Conservation (phyloP, 2,888 invertebrate genomes). For the Boloria euphrosyne region DNA sequence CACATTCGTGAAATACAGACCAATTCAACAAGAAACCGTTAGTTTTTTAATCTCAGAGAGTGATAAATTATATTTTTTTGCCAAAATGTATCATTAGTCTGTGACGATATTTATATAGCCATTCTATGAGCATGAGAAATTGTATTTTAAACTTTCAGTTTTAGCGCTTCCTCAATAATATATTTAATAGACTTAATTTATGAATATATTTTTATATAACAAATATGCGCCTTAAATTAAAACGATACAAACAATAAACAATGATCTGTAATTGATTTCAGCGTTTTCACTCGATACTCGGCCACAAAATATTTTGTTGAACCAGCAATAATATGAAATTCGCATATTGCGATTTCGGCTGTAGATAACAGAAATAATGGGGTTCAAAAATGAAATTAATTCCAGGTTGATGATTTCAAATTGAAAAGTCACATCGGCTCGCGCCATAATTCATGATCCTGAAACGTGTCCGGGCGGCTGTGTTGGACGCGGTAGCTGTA, state of each 20-base stretch:
- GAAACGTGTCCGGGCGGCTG: slow-evolving; percentile 81
- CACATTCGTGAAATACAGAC: slow-evolving; percentile 77
- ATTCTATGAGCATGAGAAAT: slow-evolving; percentile 26
- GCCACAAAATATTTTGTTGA: slow-evolving; percentile 75
- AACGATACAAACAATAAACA: slow-evolving; percentile 7
- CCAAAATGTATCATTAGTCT: slow-evolving; percentile 31
- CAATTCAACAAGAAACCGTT: slow-evolving; percentile 54
- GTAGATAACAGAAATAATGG: slow-evolving; percentile 82
- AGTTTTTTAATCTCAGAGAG: slow-evolving; percentile 40
- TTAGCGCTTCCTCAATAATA: slow-evolving; percentile 1
- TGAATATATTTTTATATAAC: not conserved
- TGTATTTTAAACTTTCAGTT: slow-evolving; percentile 23
- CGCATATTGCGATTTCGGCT: slow-evolving; percentile 79
- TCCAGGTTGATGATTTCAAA: slow-evolving; percentile 83
- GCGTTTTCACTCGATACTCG: slow-evolving; percentile 41
- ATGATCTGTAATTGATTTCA: slow-evolving; percentile 33
- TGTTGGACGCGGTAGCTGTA: slow-evolving; percentile 65
- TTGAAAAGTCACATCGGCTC: slow-evolving; percentile 83
- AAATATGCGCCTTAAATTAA: not conserved
- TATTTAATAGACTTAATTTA: not conserved
- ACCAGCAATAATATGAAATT: slow-evolving; percentile 74
- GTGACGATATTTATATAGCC: slow-evolving; percentile 27
- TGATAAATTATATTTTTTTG: slow-evolving; percentile 32
- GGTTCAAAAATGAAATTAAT: slow-evolving; percentile 83
- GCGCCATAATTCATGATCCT: slow-evolving; percentile 82